These are phyloP conservation scores for Porites australiensis DNA, from an alignment of 64 coral and sea anemone genomes.

Conservation along the genomic window DNA sequence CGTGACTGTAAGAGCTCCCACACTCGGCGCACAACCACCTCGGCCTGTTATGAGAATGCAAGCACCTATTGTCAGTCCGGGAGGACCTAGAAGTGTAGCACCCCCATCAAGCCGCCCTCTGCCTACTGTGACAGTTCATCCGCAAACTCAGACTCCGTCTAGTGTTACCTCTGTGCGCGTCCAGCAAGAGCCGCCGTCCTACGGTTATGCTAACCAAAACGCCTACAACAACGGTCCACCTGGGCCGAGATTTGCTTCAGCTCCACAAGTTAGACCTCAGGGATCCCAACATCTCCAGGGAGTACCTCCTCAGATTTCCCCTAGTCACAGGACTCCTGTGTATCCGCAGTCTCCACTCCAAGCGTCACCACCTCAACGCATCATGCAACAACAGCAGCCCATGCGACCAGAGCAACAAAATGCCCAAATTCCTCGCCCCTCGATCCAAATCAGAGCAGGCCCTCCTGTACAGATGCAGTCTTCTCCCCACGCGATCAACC, in stretches of 20 bases:
- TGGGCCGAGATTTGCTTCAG: conserved; percentile 12
- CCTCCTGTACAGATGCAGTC: conserved; percentile 24
- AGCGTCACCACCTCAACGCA: neutral
- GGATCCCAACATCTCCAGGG: neutral
- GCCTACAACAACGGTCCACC: conserved; percentile 40
- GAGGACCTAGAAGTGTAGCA: neutral
- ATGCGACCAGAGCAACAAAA: conserved; percentile 13
- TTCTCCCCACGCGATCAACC: neutral
- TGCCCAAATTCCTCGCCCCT: neutral
- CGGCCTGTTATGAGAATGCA: conserved; percentile 33
- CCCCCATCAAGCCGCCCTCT: conserved; percentile 43
- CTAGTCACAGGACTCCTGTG: neutral
- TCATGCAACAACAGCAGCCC: conserved; percentile 22
- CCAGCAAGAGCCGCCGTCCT: conserved; percentile 45
- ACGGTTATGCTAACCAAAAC: conserved; percentile 43
- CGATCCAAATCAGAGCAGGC: conserved; percentile 10
- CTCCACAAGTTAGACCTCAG: conserved; percentile 22
- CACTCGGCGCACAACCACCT: conserved; percentile 16
- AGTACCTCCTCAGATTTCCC: conserved; percentile 23
- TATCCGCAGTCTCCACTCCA: conserved; percentile 1
- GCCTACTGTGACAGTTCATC: conserved; percentile 93
- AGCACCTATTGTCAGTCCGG: neutral
- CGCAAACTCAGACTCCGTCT: conserved; percentile 80
- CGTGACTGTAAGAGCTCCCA: neutral
- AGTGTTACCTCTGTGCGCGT: conserved; percentile 35